A percentile compares a stretch with the other conserved stretches of the same genome.
Conservation (phyloP, 35 echinoderm and acorn worm genomes). For the Ophiothrix spiculata region DNA sequence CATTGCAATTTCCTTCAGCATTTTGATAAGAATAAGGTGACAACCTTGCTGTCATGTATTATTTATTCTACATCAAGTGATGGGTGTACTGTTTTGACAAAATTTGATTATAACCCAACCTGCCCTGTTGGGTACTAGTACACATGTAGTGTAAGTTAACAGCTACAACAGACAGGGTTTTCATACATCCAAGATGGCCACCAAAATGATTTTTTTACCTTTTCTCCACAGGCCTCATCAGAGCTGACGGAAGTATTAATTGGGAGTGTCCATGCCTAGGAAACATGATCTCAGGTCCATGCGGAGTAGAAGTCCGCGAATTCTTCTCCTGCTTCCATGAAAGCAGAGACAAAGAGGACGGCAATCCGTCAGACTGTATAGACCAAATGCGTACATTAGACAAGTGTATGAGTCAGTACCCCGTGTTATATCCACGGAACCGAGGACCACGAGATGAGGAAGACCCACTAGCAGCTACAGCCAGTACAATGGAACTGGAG, state of each 20-base stretch:
- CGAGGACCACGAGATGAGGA: slow-evolving; percentile 44
- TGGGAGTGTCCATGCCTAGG: slow-evolving; percentile 96
- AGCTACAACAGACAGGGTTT: too few relatives aligned
- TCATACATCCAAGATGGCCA: too few relatives aligned
- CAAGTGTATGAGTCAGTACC: slow-evolving; percentile 82
- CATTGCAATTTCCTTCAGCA: too few relatives aligned
- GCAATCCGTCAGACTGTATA: slow-evolving; percentile 87
- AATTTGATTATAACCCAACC: too few relatives aligned
- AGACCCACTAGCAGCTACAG: neutral
- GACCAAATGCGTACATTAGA: slow-evolving; percentile 86
- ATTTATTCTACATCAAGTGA: too few relatives aligned
- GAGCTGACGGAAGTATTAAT: slow-evolving; percentile 85
- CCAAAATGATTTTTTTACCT: too few relatives aligned
- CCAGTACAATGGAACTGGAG: neutral
- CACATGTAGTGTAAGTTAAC: too few relatives aligned
- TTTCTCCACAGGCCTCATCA: slow-evolving; percentile 76
- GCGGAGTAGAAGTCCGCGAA: slow-evolving; percentile 82
- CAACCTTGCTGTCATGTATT: too few relatives aligned
- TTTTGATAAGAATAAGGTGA: too few relatives aligned
- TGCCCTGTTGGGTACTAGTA: too few relatives aligned
- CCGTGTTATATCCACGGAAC: slow-evolving; percentile 76
- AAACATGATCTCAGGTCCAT: slow-evolving; percentile 86
- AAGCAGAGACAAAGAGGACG: slow-evolving; percentile 59
- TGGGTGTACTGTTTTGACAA: too few relatives aligned
- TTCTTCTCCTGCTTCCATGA: slow-evolving; percentile 97